phyloP scores from a whole-genome alignment of 2,797 vertebrate species.

The Salarias fasciatus region DNA sequence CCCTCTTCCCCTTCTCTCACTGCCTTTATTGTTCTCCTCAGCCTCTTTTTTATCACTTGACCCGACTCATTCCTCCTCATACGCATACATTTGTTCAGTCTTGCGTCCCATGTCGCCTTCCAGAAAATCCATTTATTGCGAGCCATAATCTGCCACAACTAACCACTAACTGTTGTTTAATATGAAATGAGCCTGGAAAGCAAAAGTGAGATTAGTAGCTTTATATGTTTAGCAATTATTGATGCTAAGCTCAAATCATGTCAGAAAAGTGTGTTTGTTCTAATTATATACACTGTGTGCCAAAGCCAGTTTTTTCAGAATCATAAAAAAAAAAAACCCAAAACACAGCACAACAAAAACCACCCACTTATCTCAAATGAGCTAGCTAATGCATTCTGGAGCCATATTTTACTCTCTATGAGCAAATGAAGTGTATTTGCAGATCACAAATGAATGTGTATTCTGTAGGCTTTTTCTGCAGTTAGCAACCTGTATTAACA shows the following conservation, averaged over 20 bases:
- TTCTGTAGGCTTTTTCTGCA: constrained; percentile 34
- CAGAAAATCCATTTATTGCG: constrained; percentile 49
- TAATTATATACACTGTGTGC: constrained; percentile 50
- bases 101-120: constrained; percentile 41
- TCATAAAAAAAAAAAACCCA: constrained; percentile 22
- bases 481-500: constrained; percentile 34
- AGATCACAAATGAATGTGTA: constrained; percentile 50
- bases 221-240: constrained; percentile 53
- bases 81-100: constrained; percentile 38
- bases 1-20: constrained; percentile 41
- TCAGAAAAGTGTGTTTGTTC: constrained; percentile 45
- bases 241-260: constrained; percentile 47
- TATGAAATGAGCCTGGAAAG: constrained; percentile 47
- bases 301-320: constrained; percentile 57
- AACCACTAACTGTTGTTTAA: constrained; percentile 66
- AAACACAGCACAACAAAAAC: constrained; percentile 9
- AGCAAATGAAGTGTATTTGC: constrained; percentile 53
- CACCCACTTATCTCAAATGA: constrained; percentile 51
- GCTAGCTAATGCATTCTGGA: constrained; percentile 62
- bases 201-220: constrained; percentile 59
- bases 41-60: constrained; percentile 47
- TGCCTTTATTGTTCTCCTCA: constrained; percentile 31
- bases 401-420: constrained; percentile 62
- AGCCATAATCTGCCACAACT: constrained; percentile 38
- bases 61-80: constrained; percentile 46